These are phyloP conservation scores for Sylvia atricapilla DNA, from an alignment of 2,113 vertebrate genomes.

Conservation along the genomic window DNA sequence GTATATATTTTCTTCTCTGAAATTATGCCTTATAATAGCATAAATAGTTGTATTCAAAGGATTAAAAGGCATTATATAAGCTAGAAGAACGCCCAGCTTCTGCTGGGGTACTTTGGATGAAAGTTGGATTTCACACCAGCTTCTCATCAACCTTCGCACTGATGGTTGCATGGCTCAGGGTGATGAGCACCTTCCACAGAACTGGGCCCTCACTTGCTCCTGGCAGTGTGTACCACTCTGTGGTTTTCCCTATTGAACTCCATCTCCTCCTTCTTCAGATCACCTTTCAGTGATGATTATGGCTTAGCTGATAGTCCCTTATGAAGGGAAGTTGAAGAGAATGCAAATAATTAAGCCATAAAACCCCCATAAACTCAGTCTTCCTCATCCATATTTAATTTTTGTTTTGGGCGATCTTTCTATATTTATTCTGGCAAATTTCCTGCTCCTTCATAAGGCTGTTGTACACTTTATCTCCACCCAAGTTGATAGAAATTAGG, in stretches of 20 bases:
- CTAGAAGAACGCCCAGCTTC: neutral
- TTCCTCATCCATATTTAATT: neutral
- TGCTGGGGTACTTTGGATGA: neutral
- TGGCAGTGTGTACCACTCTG: too few relatives aligned
- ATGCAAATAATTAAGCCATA: neutral
- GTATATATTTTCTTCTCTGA: neutral
- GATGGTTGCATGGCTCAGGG: neutral
- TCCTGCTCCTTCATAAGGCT: neutral
- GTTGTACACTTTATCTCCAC: neutral
- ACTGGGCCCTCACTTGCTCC: neutral
- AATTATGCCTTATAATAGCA: neutral
- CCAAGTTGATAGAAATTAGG: neutral
- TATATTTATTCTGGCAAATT: neutral
- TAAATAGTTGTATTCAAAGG: neutral
- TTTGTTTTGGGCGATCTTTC: neutral
- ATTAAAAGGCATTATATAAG: neutral
- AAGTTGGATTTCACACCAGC: neutral
- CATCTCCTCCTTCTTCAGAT: neutral
- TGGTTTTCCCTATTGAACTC: neutral
- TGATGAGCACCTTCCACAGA: neutral
- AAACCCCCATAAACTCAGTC: neutral
- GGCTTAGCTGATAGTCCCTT: neutral
- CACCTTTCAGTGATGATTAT: neutral
- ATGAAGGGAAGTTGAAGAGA: neutral
- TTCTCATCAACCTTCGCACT: fast-evolving